Evolutionary conservation across 2,888 invertebrate genomes (phyloP).

Genomic region (Koerneria pararmatus): DNA sequence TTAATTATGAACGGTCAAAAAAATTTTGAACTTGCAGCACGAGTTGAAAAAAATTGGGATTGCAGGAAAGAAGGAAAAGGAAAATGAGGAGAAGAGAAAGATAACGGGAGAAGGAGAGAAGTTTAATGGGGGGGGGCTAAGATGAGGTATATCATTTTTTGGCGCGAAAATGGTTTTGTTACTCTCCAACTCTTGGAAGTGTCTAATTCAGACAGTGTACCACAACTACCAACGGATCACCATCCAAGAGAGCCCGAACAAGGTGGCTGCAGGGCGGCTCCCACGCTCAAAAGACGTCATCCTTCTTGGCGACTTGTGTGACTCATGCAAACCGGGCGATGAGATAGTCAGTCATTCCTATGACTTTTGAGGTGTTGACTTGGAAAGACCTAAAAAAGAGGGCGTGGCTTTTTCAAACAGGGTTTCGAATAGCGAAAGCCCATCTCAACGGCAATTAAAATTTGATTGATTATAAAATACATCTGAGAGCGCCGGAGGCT

Average conservation of each 20-base stretch:
- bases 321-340: slow-evolving; percentile 94
- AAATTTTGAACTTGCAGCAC: too few relatives aligned
- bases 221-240: slow-evolving; percentile 97
- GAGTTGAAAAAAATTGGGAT: too few relatives aligned
- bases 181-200: too few relatives aligned
- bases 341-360: slow-evolving; percentile 73
- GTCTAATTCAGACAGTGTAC: slow-evolving; percentile 84
- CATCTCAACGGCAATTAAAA: not conserved
- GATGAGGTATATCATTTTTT: too few relatives aligned
- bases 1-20: too few relatives aligned
- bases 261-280: slow-evolving; percentile 92
- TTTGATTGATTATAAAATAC: not conserved
- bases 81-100: too few relatives aligned
- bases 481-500: slow-evolving; percentile 1
- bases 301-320: slow-evolving; percentile 87
- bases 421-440: not conserved
- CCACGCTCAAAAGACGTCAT: slow-evolving; percentile 96
- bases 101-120: too few relatives aligned
- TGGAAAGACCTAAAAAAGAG: too few relatives aligned
- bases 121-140: not conserved
- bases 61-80: too few relatives aligned
- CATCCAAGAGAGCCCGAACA: slow-evolving; percentile 93
- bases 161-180: too few relatives aligned
- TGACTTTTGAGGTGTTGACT: too few relatives aligned
- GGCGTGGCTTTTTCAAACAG: too few relatives aligned